Base-by-base conservation (phyloP, 64 coral and sea anemone genomes). In the Dendronephthya gigantea region DNA sequence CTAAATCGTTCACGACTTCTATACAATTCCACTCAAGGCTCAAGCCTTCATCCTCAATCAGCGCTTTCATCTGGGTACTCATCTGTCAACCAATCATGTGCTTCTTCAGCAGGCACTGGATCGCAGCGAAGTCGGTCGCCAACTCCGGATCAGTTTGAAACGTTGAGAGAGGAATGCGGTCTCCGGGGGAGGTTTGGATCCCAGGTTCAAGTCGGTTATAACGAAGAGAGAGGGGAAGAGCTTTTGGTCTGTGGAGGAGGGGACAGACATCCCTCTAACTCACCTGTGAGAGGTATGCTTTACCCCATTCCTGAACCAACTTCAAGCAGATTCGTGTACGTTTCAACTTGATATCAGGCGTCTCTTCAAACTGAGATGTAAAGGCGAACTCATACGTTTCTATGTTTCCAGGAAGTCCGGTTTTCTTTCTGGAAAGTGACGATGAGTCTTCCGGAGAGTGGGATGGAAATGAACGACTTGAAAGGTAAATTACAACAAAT, bases 121-220 rank as follows among this genome's bases (percentile, higher is more conserved):
- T 93, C 92, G 16, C 95, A 98, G 81, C 84, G 95, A 36, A 98
- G 95, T 34, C 82, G 75, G 2, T 98, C 95, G 17, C 95, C 95
- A 4, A 98, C 95, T 0, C 95, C 95, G 1, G 95, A 98, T 87
- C 93, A 97, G 83, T 85, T 93, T 93, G 82, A 92, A 91, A 49
- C 88, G 86, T 39, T 93, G 90, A 87, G 87, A 19, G 92, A 98
- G 11, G 90, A 93, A 16, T 82, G 87, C 29, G 34, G 33, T 62
- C 39, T 27, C 35, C 23, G 81, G 52, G 83, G 16, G 38, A 55
- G 4, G 35, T 2, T 19, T 22, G 59, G 22, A 31, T 84, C 39
- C 86, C 37, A 2, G 81, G 66, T 83, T 28, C 55, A 36, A 38
- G 92, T 23, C 6, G 19, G 16, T 19, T 62, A 27, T 27, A 62